phyloP scores from a whole-genome alignment of 2,113 vertebrate genomes.

The Triplophysa tibetana region DNA sequence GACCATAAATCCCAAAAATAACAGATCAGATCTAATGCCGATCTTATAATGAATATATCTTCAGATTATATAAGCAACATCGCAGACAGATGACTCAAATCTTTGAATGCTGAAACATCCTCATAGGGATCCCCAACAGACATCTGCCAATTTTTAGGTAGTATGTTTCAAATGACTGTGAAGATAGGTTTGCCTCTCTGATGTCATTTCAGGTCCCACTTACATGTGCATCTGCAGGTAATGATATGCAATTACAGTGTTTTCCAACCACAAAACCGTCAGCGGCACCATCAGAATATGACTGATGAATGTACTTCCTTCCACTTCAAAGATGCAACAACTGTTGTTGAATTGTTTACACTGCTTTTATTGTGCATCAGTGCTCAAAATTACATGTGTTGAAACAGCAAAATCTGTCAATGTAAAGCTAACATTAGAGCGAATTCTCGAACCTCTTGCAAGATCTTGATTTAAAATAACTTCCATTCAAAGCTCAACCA shows the following conservation, averaged over 20 bases:
- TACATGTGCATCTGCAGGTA: constrained; percentile 53
- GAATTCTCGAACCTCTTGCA: not conserved
- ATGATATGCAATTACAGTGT: constrained; percentile 64
- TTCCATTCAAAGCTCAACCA: not conserved
- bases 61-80: constrained; percentile 3
- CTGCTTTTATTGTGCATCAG: not conserved
- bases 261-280: constrained; percentile 60
- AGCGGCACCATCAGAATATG: constrained; percentile 53
- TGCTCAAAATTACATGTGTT: not conserved
- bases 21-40: not conserved
- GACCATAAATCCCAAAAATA: constrained; percentile 13
- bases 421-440: constrained; percentile 6
- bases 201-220: constrained; percentile 50
- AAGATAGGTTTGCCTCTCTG: constrained; percentile 38
- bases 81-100: not conserved
- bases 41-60: too few relatives aligned
- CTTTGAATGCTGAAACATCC: not conserved
- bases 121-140: not conserved
- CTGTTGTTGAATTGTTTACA: not conserved
- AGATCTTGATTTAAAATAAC: not conserved
- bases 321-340: not conserved
- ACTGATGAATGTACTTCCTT: constrained; percentile 56
- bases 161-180: not conserved
- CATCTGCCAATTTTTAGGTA: not conserved
- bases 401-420: constrained; percentile 17